Evolutionary conservation across 2,888 invertebrate genomes (phyloP), one percentile per base, ranked within the genome.

Genomic region (Liopterus haemorrhoidalis): DNA sequence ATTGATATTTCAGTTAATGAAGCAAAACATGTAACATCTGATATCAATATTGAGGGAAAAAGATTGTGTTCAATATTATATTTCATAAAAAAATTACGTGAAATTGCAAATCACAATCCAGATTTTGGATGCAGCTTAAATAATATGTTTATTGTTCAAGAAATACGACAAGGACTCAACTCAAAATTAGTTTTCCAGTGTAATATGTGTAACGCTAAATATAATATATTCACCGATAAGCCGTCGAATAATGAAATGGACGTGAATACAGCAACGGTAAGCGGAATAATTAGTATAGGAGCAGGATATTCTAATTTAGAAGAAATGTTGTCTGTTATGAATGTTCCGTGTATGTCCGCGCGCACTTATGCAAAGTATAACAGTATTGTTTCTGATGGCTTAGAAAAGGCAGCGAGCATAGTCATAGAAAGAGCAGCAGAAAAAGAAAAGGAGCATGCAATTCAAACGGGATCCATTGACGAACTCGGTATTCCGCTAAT

Each of bases 71-170:
- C n/a, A n/a, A n/a, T n/a, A n/a, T n/a, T n/a, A n/a, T n/a, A n/a
- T n/a, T n/a, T n/a, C n/a, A n/a, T n/a, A n/a, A n/a, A n/a, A n/a
- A n/a, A n/a, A n/a, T n/a, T n/a, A n/a, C n/a, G n/a, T n/a, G n/a
- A n/a, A n/a, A n/a, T n/a, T n/a, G n/a, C n/a, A n/a, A n/a, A n/a
- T n/a, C n/a, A n/a, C n/a, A n/a, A n/a, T n/a, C n/a, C n/a, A n/a
- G n/a, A 50, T 27, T 25, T 25, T 25, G 11, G 14, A 32, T 14
- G 14, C 9, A 32, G 4, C 16, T 12, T 32, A 32, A 5, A 64
- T 63, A 65, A 65, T 59, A 65, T 58, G 59, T 62, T 61, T 63
- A 62, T 64, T 64, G 65, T 59, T 64, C 61, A 62, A 60, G 60
- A 59, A 59, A 47, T 53, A 63, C 54, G 54, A 57, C 61, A 51